phyloP scores from a whole-genome alignment of 2,888 invertebrate species.

The Polietes domitor region DNA sequence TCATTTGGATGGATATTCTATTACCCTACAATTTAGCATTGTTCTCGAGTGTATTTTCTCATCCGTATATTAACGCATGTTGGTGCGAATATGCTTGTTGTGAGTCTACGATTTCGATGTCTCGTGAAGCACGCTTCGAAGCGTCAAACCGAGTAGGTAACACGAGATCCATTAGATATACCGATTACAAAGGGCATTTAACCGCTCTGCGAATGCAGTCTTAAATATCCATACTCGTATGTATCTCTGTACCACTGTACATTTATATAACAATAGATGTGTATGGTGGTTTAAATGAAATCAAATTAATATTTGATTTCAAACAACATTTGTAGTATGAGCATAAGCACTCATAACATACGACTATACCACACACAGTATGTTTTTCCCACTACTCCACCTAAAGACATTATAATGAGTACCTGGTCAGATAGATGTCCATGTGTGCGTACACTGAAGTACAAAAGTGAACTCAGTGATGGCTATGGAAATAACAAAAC shows the following conservation, averaged over 20 bases:
- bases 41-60: background rate
- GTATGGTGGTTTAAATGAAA: constrained; percentile 20
- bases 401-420: background rate
- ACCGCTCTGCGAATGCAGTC: constrained; percentile 48
- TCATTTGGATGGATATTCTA: background rate
- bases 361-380: background rate
- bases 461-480: background rate
- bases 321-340: background rate
- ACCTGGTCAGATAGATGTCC: constrained; percentile 13
- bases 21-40: background rate
- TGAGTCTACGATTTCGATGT: constrained; percentile 24
- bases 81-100: background rate
- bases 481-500: too few species aligned
- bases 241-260: too few species aligned
- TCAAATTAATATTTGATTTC: constrained; percentile 21
- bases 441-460: background rate
- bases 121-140: constrained; percentile 74
- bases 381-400: background rate
- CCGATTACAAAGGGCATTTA: constrained; percentile 76
- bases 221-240: background rate
- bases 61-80: background rate
- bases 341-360: background rate
- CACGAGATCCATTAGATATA: constrained; percentile 70
- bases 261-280: background rate
- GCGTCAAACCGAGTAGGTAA: constrained; percentile 56